Evolutionary conservation across 1,140 invertebrate genomes (phyloP), one percentile per base, ranked within the genome.

Genomic region (Cydia fagiglandana): DNA sequence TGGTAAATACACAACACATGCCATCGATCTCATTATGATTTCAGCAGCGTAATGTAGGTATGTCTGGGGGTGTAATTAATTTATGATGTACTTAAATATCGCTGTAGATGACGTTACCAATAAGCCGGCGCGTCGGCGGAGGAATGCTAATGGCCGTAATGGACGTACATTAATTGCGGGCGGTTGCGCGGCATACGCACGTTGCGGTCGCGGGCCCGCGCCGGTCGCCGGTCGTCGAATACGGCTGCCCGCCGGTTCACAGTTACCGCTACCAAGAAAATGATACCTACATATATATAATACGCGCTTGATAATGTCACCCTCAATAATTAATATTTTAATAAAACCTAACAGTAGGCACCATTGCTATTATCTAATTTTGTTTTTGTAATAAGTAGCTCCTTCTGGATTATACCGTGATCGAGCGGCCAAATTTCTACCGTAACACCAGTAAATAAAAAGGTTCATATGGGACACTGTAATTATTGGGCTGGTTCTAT

Each of bases 101-200:
- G 77, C 77, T 78, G 78, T 80, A 83, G 79, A 83, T 83, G 80
- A 85, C 80, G 76, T 81, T 82, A 83, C 81, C 80, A 83, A 81
- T 83, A 83, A 80, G 79, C 79, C 76, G 68, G 76, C 77, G 79
- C 66, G 76, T 76, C 75, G 78, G 74, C 76, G 50, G 75, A 81
- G 79, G 78, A 82, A 84, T 82, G 80, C 79, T 83, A 86, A 83
- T 83, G 80, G 77, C 17, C 73, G 78, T 75, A 81, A 85, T 82
- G 78, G 77, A 73, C 74, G 66, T 38, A 79, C 78, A 83, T 80
- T 77, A 82, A 84, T 83, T 79, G 78, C 80, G 77, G 75, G 20
- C 75, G 56, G 77, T 74, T 76, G 75, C 74, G 77, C 66, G 47
- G 15, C 30, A 73, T 45, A 78, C 78, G 70, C 75, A 79, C 74